A percentile compares a stretch with the other conserved stretches of the same genome.
Conservation (phyloP, 2,797 vertebrate species). For the Syngnathus rostellatus region DNA sequence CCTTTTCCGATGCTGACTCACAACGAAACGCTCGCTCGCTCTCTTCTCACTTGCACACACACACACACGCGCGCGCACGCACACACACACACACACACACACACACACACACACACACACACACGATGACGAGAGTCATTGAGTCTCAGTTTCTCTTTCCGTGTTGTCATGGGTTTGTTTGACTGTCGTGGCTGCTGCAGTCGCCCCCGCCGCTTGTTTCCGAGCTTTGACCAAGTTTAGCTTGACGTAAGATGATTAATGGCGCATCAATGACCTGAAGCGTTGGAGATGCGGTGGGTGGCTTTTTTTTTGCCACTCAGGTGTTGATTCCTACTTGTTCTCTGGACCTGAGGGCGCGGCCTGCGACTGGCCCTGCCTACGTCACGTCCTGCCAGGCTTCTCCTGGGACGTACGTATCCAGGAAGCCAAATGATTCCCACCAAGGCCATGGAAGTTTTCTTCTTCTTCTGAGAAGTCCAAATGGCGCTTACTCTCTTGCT, state of each 20-base stretch:
- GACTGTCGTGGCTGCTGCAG: neutral
- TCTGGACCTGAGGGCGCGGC: too few species aligned
- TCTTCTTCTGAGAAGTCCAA: neutral
- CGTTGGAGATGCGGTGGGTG: too few species aligned
- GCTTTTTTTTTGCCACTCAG: too few species aligned
- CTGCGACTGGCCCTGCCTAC: neutral
- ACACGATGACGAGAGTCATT: neutral
- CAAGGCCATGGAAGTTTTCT: neutral
- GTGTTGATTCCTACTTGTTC: neutral
- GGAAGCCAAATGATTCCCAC: neutral
- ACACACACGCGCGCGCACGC: neutral
- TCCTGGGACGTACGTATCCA: too few species aligned
- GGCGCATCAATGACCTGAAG: too few species aligned
- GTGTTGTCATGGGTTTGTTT: neutral
- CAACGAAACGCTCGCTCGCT: neutral
- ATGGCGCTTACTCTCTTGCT: neutral
- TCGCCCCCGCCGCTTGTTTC: neutral
- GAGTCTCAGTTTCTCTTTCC: neutral
- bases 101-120: neutral
- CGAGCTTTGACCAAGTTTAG: too few species aligned
- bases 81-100: too few species aligned
- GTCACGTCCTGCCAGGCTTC: neutral
- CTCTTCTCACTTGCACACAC: neutral
- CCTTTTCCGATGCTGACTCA: constrained; percentile 6
- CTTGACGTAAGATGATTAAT: too few species aligned